Conservation (phyloP, 2,888 invertebrate genomes). For the Cheilosia vulpina region DNA sequence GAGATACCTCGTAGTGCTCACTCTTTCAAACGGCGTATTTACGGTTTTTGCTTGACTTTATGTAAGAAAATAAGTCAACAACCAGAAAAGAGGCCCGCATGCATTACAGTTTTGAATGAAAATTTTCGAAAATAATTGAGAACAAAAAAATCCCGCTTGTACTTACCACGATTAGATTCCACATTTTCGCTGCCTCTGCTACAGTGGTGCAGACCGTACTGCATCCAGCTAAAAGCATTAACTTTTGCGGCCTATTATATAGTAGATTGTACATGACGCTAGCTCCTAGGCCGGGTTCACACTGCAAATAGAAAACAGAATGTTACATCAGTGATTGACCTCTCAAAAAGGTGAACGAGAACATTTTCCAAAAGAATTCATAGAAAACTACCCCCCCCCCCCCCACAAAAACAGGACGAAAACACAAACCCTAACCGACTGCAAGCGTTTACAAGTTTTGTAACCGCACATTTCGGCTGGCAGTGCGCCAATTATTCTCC, state of each 20-base stretch:
- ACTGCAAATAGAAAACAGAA: constrained; percentile 87
- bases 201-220: constrained; percentile 99
- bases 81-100: no score
- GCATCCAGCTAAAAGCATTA: constrained; percentile 97
- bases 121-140: neutral
- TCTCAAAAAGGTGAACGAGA: constrained; percentile 5
- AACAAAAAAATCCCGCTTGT: neutral
- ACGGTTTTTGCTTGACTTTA: neutral
- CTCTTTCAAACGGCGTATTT: no score
- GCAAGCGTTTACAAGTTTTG: constrained; percentile 26
- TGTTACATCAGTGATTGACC: constrained; percentile 36
- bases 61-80: neutral
- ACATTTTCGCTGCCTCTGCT: constrained; percentile 99
- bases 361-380: constrained; percentile 4
- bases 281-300: constrained; percentile 98
- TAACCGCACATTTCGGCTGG: constrained; percentile 48
- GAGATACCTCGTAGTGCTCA: no score
- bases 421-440: constrained; percentile 3
- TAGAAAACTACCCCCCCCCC: neutral
- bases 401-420: neutral
- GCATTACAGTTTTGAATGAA: neutral
- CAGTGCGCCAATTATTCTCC: constrained; percentile 34
- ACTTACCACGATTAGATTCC: constrained; percentile 99
- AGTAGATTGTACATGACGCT: constrained; percentile 99
- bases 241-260: constrained; percentile 97